phyloP scores from a whole-genome alignment of 2,888 invertebrate species.

The Amblyjoppa fuscipennis region DNA sequence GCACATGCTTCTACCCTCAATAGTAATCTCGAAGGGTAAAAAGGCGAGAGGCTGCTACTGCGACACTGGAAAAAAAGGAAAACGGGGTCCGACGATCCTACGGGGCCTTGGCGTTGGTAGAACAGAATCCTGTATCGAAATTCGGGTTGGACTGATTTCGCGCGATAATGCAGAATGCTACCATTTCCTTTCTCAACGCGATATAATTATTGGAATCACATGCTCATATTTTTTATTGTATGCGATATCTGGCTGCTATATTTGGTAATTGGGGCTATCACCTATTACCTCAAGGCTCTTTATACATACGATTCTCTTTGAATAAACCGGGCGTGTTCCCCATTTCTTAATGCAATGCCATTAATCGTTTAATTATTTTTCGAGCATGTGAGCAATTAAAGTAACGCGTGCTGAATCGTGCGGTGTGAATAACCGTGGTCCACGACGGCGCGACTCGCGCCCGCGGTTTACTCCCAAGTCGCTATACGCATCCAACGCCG shows the following conservation, averaged over 20 bases:
- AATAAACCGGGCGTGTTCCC: background rate
- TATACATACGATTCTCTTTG: background rate
- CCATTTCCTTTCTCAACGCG: background rate
- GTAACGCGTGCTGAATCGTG: conserved; percentile 7
- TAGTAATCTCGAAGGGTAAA: conserved; percentile 43
- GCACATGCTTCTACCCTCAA: conserved; percentile 55
- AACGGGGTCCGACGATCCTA: conserved; percentile 1
- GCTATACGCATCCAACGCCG: conserved; percentile 63
- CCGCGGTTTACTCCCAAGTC: conserved; percentile 68
- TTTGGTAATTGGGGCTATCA: background rate
- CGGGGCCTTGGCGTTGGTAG: conserved; percentile 54
- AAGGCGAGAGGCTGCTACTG: conserved; percentile 14
- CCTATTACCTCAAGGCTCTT: background rate
- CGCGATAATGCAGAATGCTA: conserved; percentile 56
- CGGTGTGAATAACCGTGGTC: conserved; percentile 31
- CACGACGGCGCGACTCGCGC: conserved; percentile 58
- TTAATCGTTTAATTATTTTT: background rate
- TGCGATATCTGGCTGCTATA: background rate
- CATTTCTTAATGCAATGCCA: background rate
- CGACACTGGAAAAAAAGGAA: conserved; percentile 19
- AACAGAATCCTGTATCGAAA: conserved; percentile 39
- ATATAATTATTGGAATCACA: background rate
- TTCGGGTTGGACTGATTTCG: background rate
- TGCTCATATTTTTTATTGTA: background rate
- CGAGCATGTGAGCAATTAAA: background rate